Evolutionary conservation across 1,140 invertebrate species (phyloP), one percentile per base, ranked within the genome.

Genomic region (Drosophila serrata): DNA sequence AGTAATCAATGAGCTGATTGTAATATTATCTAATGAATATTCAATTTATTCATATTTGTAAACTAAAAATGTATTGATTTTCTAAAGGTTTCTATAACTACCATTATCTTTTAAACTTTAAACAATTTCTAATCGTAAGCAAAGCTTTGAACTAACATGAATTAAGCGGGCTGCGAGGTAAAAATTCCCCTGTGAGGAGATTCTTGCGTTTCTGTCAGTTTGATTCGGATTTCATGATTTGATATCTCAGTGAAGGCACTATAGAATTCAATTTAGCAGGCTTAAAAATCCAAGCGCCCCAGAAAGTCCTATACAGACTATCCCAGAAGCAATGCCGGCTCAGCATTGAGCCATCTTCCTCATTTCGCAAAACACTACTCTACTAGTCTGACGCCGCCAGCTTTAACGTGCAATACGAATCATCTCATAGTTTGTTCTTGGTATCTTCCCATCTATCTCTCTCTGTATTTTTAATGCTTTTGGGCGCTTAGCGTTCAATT

Each of bases 371-470:
- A 46, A 39, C n/a, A 59, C 35, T 72, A 40, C 40, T 24, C 27
- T 58, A 42, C 37, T 56, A 45, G 48, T 67, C 62, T 51, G 62
- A 42, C 79, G 65, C 64, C 79, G 68, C 64, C 69, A 74, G 58
- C 68, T 75, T 84, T 64, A 69, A 88, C 76, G 84, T 87, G 84
- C 84, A 87, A 87, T 87, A 87, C 77, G 51, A 78, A 78, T 55
- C 85, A 88, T 87, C 84, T 87, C 84, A 87, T 87, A 81, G 73
- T 84, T 74, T 77, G 48, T 68, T 65, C 46, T 73, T 24, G 35
- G 49, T 62, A 46, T 73, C 37, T 68, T 60, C 39, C 58, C 24
- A 11, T 2, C 24, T 63, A 15, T 35, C 29, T 64, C 22, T 65
- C 19, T 72, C 51, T 62, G 73, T 77, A 77, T 67, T 49, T 59